Conservation (phyloP, 1,140 invertebrate species). For the Nasonia giraulti region DNA sequence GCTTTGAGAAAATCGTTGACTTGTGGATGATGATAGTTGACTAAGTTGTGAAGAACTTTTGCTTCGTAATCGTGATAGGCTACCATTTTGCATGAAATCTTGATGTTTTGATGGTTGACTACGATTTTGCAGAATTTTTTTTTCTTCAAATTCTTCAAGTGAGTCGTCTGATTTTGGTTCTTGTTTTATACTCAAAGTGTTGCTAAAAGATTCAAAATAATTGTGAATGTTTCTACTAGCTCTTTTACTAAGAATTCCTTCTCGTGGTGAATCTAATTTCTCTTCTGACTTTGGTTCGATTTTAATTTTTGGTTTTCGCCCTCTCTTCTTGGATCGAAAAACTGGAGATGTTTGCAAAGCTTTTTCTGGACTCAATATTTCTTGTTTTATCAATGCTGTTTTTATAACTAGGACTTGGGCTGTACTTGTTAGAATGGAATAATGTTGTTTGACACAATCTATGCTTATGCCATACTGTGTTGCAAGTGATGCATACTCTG, state of each 20-base stretch:
- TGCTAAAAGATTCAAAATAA: constrained; percentile 10
- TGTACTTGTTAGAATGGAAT: constrained; percentile 18
- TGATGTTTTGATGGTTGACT: neutral
- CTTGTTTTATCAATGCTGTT: neutral
- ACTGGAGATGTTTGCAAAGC: neutral
- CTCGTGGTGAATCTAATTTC: neutral
- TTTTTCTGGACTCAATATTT: neutral
- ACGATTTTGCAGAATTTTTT: neutral
- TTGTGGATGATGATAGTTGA: neutral
- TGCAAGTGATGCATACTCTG: neutral
- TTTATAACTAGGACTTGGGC: neutral
- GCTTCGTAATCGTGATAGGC: neutral
- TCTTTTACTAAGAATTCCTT: neutral
- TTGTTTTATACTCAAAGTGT: neutral
- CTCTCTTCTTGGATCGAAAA: neutral
- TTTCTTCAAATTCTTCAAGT: neutral
- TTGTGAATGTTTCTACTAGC: neutral
- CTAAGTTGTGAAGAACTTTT: neutral
- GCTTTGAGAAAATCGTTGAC: no score
- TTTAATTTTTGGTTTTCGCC: constrained; percentile 1
- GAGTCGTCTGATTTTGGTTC: neutral
- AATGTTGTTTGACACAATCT: neutral
- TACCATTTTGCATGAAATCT: neutral
- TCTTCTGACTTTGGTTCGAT: neutral
- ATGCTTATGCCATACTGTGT: constrained; percentile 5